A percentile compares a stretch with the other conserved stretches of the same genome.
These are phyloP conservation scores for Aphelinus certus DNA, from an alignment of 1,140 invertebrate species.

Conservation along the genomic window DNA sequence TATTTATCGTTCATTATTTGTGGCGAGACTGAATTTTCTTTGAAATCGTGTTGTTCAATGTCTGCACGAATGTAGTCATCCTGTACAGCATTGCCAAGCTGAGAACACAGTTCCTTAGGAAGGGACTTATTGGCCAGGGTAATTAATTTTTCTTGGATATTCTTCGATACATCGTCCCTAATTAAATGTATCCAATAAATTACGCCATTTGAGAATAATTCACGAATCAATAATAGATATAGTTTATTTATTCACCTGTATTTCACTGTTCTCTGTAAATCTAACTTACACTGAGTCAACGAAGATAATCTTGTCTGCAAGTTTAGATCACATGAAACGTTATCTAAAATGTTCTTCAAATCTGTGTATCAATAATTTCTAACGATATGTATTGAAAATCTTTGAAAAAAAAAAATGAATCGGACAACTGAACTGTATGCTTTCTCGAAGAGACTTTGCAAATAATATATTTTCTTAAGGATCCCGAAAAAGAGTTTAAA, in stretches of 20 bases:
- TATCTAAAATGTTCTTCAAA: no score
- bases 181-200: background rate
- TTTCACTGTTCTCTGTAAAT: background rate
- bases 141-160: background rate
- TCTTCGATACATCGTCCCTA: background rate
- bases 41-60: background rate
- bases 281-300: conserved; percentile 1
- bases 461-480: no score
- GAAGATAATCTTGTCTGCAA: background rate
- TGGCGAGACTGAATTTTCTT: background rate
- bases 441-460: no score
- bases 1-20: background rate
- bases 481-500: no score
- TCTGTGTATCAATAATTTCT: no score
- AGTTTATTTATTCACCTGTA: background rate
- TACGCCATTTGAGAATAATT: background rate
- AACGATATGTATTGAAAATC: no score
- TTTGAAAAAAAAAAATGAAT: no score
- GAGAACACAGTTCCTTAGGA: background rate
- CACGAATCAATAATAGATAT: background rate
- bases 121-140: background rate
- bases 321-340: no score
- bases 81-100: background rate
- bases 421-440: no score
- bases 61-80: conserved; percentile 1